phyloP scores from a whole-genome alignment of 2,797 vertebrate species.

The Pelochelys cantorii region DNA sequence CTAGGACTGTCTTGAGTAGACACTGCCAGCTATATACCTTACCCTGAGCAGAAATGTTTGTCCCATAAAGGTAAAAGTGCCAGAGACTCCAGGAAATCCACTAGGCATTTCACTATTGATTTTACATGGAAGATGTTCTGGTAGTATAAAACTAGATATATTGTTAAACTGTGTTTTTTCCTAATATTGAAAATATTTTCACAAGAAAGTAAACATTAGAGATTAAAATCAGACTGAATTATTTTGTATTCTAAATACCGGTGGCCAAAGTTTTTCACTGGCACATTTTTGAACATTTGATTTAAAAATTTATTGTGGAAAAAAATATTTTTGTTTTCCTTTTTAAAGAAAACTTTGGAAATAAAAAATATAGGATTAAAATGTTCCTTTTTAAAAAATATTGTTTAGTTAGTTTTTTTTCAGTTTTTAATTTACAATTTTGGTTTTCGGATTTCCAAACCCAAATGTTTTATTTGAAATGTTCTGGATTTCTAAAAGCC shows the following conservation, averaged over 20 bases:
- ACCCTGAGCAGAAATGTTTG: not conserved
- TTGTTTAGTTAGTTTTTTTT: too few relatives aligned
- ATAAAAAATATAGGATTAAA: not conserved
- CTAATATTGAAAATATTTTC: not conserved
- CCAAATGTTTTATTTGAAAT: not conserved
- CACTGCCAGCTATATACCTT: not conserved
- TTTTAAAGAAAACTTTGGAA: not conserved
- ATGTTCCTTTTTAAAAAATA: not conserved
- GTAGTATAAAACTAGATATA: not conserved
- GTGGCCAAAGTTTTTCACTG: too few relatives aligned
- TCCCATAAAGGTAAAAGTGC: not conserved
- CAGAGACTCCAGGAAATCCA: not conserved
- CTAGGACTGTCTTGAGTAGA: not conserved
- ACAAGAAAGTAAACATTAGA: not conserved
- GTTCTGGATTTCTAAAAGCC: not conserved
- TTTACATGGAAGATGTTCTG: not conserved
- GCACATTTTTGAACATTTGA: too few relatives aligned
- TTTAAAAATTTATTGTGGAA: too few relatives aligned
- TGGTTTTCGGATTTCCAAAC: not conserved
- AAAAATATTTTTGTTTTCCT: not conserved
- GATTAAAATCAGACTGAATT: not conserved
- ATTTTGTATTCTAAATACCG: too few relatives aligned
- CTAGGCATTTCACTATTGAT: not conserved
- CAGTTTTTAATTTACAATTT: not conserved
- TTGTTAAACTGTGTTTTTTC: not conserved